Evolutionary conservation across 2,113 vertebrate species (phyloP), one percentile per base, ranked within the genome.

Genomic region (Acrocephalus kingi): DNA sequence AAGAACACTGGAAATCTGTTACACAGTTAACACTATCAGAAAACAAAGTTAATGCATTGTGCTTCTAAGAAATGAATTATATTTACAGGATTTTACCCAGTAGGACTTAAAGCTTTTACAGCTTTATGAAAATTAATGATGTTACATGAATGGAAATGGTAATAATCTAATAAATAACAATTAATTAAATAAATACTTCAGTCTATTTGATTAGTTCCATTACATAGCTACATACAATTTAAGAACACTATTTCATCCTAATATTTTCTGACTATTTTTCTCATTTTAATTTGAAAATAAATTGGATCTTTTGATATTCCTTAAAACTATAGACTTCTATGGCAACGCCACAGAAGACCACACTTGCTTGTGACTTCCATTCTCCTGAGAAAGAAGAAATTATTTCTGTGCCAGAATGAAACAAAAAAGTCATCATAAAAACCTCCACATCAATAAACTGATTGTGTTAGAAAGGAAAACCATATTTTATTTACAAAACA

Each of bases 101-200:
- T 11, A 95, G 92, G 83, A 61, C 54, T 89, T 52, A 35, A 56
- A 46, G 49, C 13, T 78, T 91, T 95, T 80, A 54, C 54, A 73
- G 80, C 71, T 94, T 84, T 74, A 89, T 86, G 83, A 78, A 94
- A 94, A 92, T 89, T 87, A 93, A 92, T 91, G 84, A 62, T 83
- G 15, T 39, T 92, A 56, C 49, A 25, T 78, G 58, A 92, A 67
- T 52, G 31, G 48, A 87, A 95, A 84, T 11, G 6, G 19, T 16
- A 73, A 48, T 73, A 68, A 73, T 66, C n/a, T 93, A 85, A 90
- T 90, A 92, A 93, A 89, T 89, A 92, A 59, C 15, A 82, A 69
- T 84, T 88, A 90, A 83, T 76, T 89, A 94, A 91, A 82, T 54
- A 95, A 92, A 89, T 76, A 59, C 43, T 73, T 87, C 30, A 41